phyloP scores from a whole-genome alignment of 1,140 invertebrate genomes.

The Oscheius sp. region DNA sequence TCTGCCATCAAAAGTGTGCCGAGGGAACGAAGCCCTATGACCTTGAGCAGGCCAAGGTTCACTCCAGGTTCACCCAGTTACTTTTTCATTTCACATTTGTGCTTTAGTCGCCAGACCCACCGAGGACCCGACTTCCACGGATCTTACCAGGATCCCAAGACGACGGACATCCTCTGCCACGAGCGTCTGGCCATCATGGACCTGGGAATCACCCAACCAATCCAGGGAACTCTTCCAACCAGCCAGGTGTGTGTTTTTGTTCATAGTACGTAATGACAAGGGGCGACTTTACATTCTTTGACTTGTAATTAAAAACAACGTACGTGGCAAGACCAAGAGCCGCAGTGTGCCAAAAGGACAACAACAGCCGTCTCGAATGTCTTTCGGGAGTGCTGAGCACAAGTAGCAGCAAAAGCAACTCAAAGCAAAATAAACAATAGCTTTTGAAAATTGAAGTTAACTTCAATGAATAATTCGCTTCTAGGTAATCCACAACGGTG shows the following conservation, averaged over 20 bases:
- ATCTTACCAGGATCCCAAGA: conserved; percentile 50
- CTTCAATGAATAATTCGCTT: conserved; percentile 23
- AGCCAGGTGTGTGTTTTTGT: conserved; percentile 46
- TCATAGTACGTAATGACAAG: background rate
- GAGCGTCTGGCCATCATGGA: conserved; percentile 59
- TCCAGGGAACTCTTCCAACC: conserved; percentile 42
- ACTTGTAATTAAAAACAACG: too few relatives aligned
- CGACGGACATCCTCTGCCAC: conserved; percentile 57
- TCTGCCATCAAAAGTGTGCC: conserved; percentile 39
- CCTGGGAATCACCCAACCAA: conserved; percentile 48
- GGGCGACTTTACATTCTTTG: background rate
- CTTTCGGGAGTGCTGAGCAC: too few relatives aligned
- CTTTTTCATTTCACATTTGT: background rate
- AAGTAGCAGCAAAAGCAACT: too few relatives aligned
- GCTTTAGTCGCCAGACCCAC: conserved; percentile 48
- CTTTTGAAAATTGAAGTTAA: too few relatives aligned
- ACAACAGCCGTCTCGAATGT: too few relatives aligned
- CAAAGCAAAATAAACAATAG: too few relatives aligned
- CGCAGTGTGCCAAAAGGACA: too few relatives aligned
- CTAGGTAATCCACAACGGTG: conserved; percentile 60
- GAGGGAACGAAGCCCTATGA: conserved; percentile 19
- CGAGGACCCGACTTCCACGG: conserved; percentile 54
- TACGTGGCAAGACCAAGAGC: too few relatives aligned
- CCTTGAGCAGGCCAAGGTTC: conserved; percentile 35
- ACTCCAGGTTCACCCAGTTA: conserved; percentile 19